Evolutionary conservation across 92 coral and sea anemone genomes (phyloP).

Genomic region (Paramuricea clavata): DNA sequence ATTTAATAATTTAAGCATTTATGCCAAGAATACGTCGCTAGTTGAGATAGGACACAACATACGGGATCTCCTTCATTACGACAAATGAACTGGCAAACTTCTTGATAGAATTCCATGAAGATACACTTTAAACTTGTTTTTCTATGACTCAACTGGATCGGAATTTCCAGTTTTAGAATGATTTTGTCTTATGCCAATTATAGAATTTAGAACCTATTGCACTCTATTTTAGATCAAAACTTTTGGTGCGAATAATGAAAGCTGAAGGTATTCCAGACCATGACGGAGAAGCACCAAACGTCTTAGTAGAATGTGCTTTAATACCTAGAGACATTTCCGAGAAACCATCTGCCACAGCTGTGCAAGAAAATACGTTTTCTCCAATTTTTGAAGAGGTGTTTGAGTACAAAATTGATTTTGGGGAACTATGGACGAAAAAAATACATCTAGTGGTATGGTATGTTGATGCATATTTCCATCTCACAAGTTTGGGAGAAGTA

Average conservation of each 20-base stretch:
- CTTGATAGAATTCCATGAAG: too few relatives aligned
- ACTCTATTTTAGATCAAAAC: conserved; percentile 61
- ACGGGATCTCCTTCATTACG: too few relatives aligned
- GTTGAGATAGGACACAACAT: too few relatives aligned
- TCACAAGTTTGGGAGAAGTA: conserved; percentile 87
- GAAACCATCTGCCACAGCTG: conserved; percentile 76
- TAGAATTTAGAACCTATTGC: neutral
- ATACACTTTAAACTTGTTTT: too few relatives aligned
- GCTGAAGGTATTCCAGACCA: conserved; percentile 93
- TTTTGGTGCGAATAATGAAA: conserved; percentile 83
- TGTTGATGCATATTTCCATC: conserved; percentile 89
- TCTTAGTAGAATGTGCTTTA: conserved; percentile 80
- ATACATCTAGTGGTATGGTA: conserved; percentile 79
- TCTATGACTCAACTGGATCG: too few relatives aligned
- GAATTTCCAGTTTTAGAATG: too few relatives aligned
- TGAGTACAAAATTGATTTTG: conserved; percentile 79
- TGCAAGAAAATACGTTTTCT: conserved; percentile 85
- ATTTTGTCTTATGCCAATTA: too few relatives aligned
- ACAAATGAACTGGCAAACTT: too few relatives aligned
- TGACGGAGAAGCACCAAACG: conserved; percentile 88
- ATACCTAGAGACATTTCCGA: conserved; percentile 77
- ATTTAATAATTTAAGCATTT: too few relatives aligned
- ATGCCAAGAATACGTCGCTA: too few relatives aligned
- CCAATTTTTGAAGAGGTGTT: conserved; percentile 83
- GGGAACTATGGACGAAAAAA: conserved; percentile 81